phyloP scores from a whole-genome alignment of 2,113 vertebrate genomes.

The Lethenteron camtschaticum region DNA sequence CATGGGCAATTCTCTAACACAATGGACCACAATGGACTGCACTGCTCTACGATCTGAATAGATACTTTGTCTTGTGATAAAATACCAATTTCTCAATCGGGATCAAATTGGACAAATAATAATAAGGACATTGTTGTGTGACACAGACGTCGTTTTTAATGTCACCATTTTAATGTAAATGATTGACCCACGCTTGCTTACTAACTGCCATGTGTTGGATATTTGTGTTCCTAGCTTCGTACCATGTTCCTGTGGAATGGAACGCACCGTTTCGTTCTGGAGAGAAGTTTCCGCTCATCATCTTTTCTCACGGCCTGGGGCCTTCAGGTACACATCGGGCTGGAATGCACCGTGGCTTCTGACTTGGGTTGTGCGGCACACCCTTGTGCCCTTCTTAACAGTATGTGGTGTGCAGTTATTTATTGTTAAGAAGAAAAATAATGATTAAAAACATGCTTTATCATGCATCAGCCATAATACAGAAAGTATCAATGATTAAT shows the following conservation, averaged over 20 bases:
- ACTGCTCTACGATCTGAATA: no score
- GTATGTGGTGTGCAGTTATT: not conserved
- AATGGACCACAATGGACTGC: no score
- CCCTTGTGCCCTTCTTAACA: not conserved
- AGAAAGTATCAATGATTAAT: no score
- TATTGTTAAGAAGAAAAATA: not conserved
- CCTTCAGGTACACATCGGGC: constrained; percentile 44
- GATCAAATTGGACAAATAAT: no score
- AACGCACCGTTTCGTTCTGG: constrained; percentile 45
- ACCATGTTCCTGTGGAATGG: constrained; percentile 36
- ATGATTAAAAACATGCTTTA: not conserved
- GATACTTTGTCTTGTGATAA: no score
- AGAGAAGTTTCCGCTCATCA: constrained; percentile 53
- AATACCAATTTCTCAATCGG: no score
- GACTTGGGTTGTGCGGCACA: not conserved
- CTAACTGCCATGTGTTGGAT: not conserved
- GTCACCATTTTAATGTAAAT: no score
- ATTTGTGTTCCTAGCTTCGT: constrained; percentile 17
- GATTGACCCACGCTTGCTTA: no score
- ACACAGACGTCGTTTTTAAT: no score
- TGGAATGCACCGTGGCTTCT: not conserved
- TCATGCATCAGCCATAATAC: not conserved
- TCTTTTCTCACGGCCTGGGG: constrained; percentile 87
- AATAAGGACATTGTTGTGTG: no score
- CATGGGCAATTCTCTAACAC: no score